Evolutionary conservation across 2,113 vertebrate species (phyloP), one percentile per base, ranked within the genome.

Genomic region (Callorhinus ursinus): DNA sequence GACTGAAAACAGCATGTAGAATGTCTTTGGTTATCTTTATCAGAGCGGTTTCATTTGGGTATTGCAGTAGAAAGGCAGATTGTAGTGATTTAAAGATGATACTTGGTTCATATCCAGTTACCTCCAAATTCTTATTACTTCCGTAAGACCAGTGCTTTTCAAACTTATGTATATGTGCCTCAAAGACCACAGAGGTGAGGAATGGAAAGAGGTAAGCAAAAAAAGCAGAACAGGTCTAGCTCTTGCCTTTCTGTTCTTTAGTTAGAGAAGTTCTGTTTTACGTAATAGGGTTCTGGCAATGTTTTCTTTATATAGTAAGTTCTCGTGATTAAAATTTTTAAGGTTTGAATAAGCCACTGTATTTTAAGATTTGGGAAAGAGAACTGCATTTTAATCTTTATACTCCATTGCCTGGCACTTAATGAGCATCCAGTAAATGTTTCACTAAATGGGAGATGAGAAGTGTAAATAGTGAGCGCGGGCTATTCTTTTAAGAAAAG

Each of bases 241-340:
- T 63, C 33, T 95, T 33, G 8, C 36, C 57, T 18, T 86, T 61
- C 39, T 15, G 22, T 81, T 96, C 59, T 61, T 79, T 88, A 63
- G 51, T 5, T 36, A 12, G 31, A 80, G 21, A 88, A 69, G 42
- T 97, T 93, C 4, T 19, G 18, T 81, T 87, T 84, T 82, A 84
- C 5, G 13, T 63, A 76, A 31, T 28, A n/a, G 63, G 31, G 9
- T 24, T 90, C 24, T 93, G 36, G 18, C 39, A 72, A 1, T 74
- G 39, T 61, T 92, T 87, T 95, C n/a, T 86, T 92, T 88, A 28
- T 84, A 36, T 89, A 89, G 67, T 39, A 77, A 89, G 77, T 84
- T 95, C 33, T 46, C 14, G 55, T 63, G 42, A 84, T 84, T 77
- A 79, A 79, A 95, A 90, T 49, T 94, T 84, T 88, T 81, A 69